Evolutionary conservation across 2,797 vertebrate genomes (phyloP), one percentile per base, ranked within the genome.

Genomic region (Tapirus indicus): DNA sequence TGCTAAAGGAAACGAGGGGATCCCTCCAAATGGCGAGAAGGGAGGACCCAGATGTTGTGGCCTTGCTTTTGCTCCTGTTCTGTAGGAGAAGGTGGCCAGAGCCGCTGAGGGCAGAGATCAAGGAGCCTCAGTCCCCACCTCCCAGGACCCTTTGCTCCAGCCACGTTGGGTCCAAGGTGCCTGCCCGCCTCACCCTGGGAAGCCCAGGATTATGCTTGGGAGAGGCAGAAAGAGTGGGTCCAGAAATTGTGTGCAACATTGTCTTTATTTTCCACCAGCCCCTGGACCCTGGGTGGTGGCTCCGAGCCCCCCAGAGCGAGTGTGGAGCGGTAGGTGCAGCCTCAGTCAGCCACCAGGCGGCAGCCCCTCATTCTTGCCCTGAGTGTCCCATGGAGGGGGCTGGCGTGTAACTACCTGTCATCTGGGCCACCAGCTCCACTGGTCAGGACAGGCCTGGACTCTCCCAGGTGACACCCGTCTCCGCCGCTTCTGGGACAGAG

Each of bases 331-430:
- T 64, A 75, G 68, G 75, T 20, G 78, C 60, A 21, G 32, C 20
- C 21, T 23, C 71, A 21, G 1, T 12, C 5, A 69, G 54, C 92
- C 97, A 87, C 62, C 44, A 88, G 96, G 84, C 9, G 90, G 88
- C 88, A 97, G 95, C 64, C 56, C 58, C 60, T 8, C 47, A 7
- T 23, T 32, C 56, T 88, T 23, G 38, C 47, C 69, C 52, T 0
- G 18, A 32, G 41, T 9, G 17, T 79, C 69, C 78, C 7, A 7
- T 32, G 23, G 16, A 58, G 92, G 13, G 25, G 29, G 17, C 47
- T 4, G 35, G 25, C 13, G 7, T 0, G 10, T 17, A 41, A 74
- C 11, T 41, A 35, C 44, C 23, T 38, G 84, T 72, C 75, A 25
- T n/a, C 90, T 25, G 35, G 54, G 68, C 71, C 47, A 13, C 72